Base-by-base conservation (phyloP, 1,140 invertebrate genomes). In the Eriocheir sinensis region DNA sequence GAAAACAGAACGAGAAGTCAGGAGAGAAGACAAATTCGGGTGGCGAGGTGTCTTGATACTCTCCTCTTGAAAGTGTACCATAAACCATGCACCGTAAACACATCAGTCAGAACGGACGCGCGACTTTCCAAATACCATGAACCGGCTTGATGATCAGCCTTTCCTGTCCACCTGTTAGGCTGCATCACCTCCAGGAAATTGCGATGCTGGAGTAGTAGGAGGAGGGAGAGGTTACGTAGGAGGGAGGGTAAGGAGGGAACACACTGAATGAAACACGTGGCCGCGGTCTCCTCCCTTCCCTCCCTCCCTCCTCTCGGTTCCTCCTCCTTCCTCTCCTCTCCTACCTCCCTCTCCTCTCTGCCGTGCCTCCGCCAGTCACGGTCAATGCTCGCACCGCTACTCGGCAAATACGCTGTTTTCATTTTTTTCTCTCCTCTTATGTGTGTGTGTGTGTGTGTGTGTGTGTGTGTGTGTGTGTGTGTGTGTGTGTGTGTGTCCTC, bases 371-470 rank as follows among this genome's bases (percentile, higher is more conserved):
- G 27, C 60, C 4, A 72, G 60, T 72, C 60, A 72, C 60, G 36
- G 41, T 86, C 36, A 40, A 86, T 32, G 34, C 30, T 30, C 48
- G 34, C 34, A 48, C 32, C 17, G 27, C 36, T 32, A 34, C n/a
- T 34, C n/a, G 0, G 27, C 27, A 36, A 2, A 36, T 34, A 36
- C 27, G 8, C 8, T 34, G 27, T 91, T 32, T 41, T 9, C 72
- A 21, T 36, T 15, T 91, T 15, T 91, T 30, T 91, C n/a, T n/a
- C n/a, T n/a, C n/a, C n/a, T n/a, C n/a, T n/a, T 48, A 17, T 92
- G 27, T 34, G 21, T 92, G 3, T 81, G 0, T 83, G 21, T 92
- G 38, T 83, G 34, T 41, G 38, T 92, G 32, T 38, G 72, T 80
- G 38, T 80, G 72, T 38, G 40, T 81, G 36, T 92, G 34, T 0